Base-by-base conservation (phyloP, 1,140 invertebrate species). In the Mycetomoellerius zeteki region DNA sequence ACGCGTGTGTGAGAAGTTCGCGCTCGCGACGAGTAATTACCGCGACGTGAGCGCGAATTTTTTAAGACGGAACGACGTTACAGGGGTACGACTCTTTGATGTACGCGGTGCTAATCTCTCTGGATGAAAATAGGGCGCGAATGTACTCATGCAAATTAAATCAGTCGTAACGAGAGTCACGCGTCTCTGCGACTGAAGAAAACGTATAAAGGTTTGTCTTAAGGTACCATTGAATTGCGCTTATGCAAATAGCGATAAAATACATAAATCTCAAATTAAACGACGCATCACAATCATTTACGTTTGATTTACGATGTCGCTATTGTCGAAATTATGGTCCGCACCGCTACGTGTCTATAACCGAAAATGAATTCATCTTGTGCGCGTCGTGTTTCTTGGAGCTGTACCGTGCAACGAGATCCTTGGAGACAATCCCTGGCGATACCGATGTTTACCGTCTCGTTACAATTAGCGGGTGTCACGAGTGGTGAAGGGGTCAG, bases 401-500 rank as follows among this genome's bases (percentile, higher is more conserved):
- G 65, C 21, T 50, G 30, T 65, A 21, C 67, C 60, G 14, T 24
- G 47, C 21, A 47, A 14, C 64, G 47, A 24, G 64, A n/a, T n/a
- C n/a, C n/a, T n/a, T n/a, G n/a, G n/a, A n/a, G n/a, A n/a, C n/a
- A n/a, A n/a, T n/a, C n/a, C n/a, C n/a, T n/a, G n/a, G n/a, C n/a
- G n/a, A n/a, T n/a, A 73, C 21, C 56, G 10, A 65, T 85, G 72
- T 85, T 85, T 85, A 77, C 82, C 47, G 58, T 85, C 82, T 85
- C 58, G 82, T 82, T 78, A 64, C 52, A 82, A 89, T 89, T 86
- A 89, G 77, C 64, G 56, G 77, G 56, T 82, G 76, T 72, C 58
- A 77, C 67, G 14, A 47, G 71, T 71, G 86, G 81, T 80, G 86
- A 89, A 86, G 37, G 43, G 86, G 73, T 88, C 88, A 86, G 64